These are phyloP conservation scores for Plagodis dolabraria DNA, from an alignment of 2,888 invertebrate genomes.

Conservation along the genomic window DNA sequence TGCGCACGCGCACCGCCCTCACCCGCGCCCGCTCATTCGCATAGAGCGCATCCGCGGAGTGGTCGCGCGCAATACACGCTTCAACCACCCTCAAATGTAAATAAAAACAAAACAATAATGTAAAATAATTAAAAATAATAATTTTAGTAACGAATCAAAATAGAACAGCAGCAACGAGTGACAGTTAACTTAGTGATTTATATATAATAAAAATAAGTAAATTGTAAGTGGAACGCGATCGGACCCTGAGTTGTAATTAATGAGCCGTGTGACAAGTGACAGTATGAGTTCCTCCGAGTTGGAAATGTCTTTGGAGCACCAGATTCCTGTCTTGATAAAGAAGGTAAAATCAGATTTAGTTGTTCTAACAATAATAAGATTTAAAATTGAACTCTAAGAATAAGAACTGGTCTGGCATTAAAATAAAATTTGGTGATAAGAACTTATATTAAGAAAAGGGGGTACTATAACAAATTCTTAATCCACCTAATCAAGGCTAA, in stretches of 20 bases:
- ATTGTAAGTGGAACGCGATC: slow-evolving; percentile 53
- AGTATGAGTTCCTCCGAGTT: slow-evolving; percentile 69
- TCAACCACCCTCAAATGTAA: slow-evolving; percentile 51
- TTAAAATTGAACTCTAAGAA: too few species aligned
- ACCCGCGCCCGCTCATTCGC: slow-evolving; percentile 62
- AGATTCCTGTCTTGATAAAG: slow-evolving; percentile 74
- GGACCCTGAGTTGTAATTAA: slow-evolving; percentile 53
- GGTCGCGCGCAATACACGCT: slow-evolving; percentile 56
- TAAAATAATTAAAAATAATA: slow-evolving; percentile 31
- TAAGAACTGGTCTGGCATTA: too few species aligned
- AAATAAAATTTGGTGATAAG: too few species aligned
- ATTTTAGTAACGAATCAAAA: slow-evolving; percentile 26
- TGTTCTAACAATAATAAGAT: too few species aligned
- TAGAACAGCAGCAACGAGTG: slow-evolving; percentile 58
- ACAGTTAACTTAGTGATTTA: slow-evolving; percentile 65
- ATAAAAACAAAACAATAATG: slow-evolving; percentile 35
- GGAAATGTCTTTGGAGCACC: slow-evolving; percentile 76
- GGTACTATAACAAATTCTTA: too few species aligned
- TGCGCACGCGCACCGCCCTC: slow-evolving; percentile 45
- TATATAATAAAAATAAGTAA: slow-evolving; percentile 55
- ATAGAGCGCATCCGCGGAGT: slow-evolving; percentile 64
- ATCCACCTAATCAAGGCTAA: too few species aligned
- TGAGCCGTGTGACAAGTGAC: slow-evolving; percentile 52
- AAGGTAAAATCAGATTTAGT: slow-evolving; percentile 57
- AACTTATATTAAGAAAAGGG: too few species aligned